These are phyloP conservation scores for Catharus minimus DNA, from an alignment of 2,113 vertebrate species.

Conservation along the genomic window DNA sequence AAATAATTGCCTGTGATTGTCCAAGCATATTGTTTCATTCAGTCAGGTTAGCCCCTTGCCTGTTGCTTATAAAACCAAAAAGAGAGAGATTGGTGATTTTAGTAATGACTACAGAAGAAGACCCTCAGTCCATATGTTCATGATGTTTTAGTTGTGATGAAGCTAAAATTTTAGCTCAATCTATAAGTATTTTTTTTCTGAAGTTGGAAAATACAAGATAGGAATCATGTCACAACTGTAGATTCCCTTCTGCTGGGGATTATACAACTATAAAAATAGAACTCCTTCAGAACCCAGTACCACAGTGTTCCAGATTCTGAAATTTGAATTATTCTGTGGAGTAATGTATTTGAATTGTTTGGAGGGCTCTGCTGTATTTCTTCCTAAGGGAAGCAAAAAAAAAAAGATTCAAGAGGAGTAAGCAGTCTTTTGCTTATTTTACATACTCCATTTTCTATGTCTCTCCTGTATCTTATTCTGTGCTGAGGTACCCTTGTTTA, in stretches of 20 bases:
- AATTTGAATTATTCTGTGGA: not conserved
- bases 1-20: not conserved
- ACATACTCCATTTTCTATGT: not conserved
- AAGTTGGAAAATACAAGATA: not conserved
- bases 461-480: not conserved
- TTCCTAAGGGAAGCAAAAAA: not conserved
- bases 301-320: not conserved
- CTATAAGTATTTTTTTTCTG: not conserved
- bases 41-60: not conserved
- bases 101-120: not conserved
- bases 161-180: not conserved
- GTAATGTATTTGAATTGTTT: not conserved
- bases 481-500: not conserved
- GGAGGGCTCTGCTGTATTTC: not conserved
- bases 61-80: not conserved
- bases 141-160: not conserved
- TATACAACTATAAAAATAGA: not conserved
- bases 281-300: not conserved
- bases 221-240: not conserved
- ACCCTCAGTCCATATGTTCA: not conserved
- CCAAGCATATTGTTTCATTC: not conserved
- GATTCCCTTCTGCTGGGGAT: not conserved
- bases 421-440: not conserved
- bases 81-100: not conserved
- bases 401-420: not conserved